Base-by-base conservation (phyloP, 2,888 invertebrate species). In the Drosophila borborema region DNA sequence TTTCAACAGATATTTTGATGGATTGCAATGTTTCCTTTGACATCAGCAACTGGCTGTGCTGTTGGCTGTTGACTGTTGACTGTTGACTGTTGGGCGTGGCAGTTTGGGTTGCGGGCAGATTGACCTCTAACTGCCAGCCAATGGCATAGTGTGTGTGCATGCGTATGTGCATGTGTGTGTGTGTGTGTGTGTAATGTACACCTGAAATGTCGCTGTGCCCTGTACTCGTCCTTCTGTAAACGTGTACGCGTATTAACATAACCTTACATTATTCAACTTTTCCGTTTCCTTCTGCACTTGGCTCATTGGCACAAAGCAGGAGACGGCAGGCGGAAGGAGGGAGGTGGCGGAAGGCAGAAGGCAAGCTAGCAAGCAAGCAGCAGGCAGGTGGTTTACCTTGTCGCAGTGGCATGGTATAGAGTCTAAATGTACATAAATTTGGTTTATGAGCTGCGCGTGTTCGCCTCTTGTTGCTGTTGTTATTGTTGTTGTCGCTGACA, bases 221-320 rank as follows among this genome's bases (percentile, higher is more conserved):
- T 34, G 34, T 45, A 46, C 60, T 28, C 51, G n/a, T 48, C 58
- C 58, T 54, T 61, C 64, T 51, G 53, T 49, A 48, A 49, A 45
- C 68, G 55, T 62, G 51, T 58, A 59, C 71, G 40, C 62, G 64
- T 61, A 81, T 85, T 89, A 89, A 84, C 87, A 84, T 84, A 84
- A 74, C 79, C 83, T 84, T 86, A 78, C 82, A 89, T 89, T 89
- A 86, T 84, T 89, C 71, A 84, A 68, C 81, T 82, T 77, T 87
- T 85, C 72, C 85, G 85, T 83, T 83, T 71, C 55, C 55, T 55
- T 55, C 48, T 55, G 55, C 34, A 36, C 41, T 46, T 54, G 20
- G 61, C 46, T 28, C 49, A 51, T 34, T 51, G 49, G 49, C 49
- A 18, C 31, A 12, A n/a, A 34, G 49, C 49, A 12, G 31, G 49